Conservation (phyloP, 2,888 invertebrate genomes). For the Synergus japonicus region DNA sequence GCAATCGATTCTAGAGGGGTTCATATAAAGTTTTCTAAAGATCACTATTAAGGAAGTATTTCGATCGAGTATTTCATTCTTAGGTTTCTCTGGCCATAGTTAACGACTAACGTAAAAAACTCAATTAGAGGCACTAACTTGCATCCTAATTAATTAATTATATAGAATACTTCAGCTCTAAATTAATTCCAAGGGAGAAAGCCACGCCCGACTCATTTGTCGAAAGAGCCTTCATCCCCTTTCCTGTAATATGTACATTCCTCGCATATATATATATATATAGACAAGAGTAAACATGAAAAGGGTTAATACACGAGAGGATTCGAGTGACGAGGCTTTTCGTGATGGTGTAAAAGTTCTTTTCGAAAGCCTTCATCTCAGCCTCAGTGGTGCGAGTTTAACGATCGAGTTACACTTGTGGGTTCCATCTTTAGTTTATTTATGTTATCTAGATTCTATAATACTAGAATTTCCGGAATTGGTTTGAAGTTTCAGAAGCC, state of each 20-base stretch:
- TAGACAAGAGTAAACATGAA: neutral
- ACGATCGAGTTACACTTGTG: conserved; percentile 2
- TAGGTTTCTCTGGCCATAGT: neutral
- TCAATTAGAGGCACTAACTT: neutral
- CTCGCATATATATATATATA: neutral
- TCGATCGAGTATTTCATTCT: neutral
- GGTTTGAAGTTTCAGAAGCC: too few relatives aligned
- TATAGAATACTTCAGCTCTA: conserved; percentile 10
- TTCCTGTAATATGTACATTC: neutral
- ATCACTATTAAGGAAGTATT: neutral
- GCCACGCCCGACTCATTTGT: conserved; percentile 25
- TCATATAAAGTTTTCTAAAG: neutral
- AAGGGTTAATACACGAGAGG: neutral
- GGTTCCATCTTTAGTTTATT: neutral
- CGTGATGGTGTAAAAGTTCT: neutral
- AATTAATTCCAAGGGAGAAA: conserved; percentile 30
- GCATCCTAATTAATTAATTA: conserved; percentile 11
- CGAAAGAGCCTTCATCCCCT: conserved; percentile 7
- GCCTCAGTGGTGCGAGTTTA: conserved; percentile 2
- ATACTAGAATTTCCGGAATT: conserved; percentile 33
- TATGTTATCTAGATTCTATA: neutral
- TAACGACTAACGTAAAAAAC: neutral
- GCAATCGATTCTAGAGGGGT: conserved; percentile 2
- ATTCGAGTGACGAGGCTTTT: conserved; percentile 22
- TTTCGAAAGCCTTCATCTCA: neutral